Evolutionary conservation across 35 echinoderm and acorn worm species (phyloP), one percentile per base, ranked within the genome.

Genomic region (Ophiothrix spiculata): DNA sequence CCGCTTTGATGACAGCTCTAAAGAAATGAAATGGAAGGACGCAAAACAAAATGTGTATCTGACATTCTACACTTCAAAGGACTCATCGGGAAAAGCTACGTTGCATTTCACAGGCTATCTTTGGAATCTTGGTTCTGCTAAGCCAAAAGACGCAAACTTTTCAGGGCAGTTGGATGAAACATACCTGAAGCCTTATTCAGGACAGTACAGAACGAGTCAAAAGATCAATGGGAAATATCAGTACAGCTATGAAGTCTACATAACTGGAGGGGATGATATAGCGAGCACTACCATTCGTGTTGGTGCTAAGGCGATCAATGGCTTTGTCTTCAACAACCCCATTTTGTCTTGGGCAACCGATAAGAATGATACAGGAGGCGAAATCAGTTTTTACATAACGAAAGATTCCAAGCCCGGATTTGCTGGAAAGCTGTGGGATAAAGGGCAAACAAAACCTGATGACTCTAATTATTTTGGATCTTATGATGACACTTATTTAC

Each of bases 201-300:
- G 75, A 77, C 75, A 77, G 33, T 77, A 77, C 75, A 77, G 33
- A 33, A 77, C 75, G 17, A 77, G 75, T 34, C 17, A 19, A 34
- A 34, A 34, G 17, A 25, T 12, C 32, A 32, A 77, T 34, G 32
- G 33, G 13, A 17, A 12, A 12, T 77, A 77, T 32, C 15, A 77
- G 11, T 77, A 77, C 75, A 77, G 75, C 32, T 17, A 77, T 33
- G 75, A 77, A 77, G 75, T 77, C 13, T 77, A 77, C 33, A 77
- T 77, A 13, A 77, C 75, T 77, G 75, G 75, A 25, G 75, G 75
- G 13, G 75, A 77, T 33, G 75, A 77, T 77, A 77, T 77, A 25
- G 15, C 17, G 32, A 77, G 75, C 32, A 77, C 17, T 34, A 77
- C 75, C 32, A 12, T 77, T 33, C 75, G 75, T 16, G 33, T 77